A percentile compares a stretch with the other conserved stretches of the same genome.
These are phyloP conservation scores for Conus ventricosus DNA, from an alignment of 1,140 invertebrate genomes.

Conservation along the genomic window DNA sequence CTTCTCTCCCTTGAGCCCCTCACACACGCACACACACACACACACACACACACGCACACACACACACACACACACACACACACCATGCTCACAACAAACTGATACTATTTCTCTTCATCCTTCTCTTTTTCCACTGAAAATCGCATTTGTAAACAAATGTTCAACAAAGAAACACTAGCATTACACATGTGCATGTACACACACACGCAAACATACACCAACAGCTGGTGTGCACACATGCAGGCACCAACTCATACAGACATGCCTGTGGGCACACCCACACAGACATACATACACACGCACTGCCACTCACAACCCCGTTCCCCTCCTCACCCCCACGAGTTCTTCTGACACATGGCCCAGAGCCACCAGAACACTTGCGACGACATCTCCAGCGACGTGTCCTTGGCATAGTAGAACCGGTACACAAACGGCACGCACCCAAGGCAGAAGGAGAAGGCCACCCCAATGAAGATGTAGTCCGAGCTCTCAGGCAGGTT, in stretches of 20 bases:
- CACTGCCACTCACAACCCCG: not conserved
- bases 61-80: not conserved
- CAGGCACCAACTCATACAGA: not conserved
- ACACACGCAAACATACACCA: not conserved
- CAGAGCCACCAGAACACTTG: not conserved
- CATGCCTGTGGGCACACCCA: not conserved
- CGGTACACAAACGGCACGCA: conserved; percentile 69
- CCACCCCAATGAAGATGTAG: conserved; percentile 80
- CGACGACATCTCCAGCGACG: conserved; percentile 9
- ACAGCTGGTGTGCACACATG: not conserved
- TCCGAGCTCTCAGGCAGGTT: conserved; percentile 86
- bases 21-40: not conserved
- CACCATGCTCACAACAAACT: not conserved
- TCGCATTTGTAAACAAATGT: no score
- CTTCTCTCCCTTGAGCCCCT: not conserved
- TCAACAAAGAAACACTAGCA: no score
- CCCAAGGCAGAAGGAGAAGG: conserved; percentile 52
- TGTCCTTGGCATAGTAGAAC: conserved; percentile 63
- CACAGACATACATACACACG: not conserved
- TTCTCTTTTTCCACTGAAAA: no score
- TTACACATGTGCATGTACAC: not conserved
- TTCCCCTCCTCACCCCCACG: conserved; percentile 43
- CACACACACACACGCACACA: no score
- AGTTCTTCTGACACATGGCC: conserved; percentile 19
- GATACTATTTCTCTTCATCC: no score